Evolutionary conservation across 2,797 vertebrate species (phyloP).

Genomic region (Eospalax fontanierii): DNA sequence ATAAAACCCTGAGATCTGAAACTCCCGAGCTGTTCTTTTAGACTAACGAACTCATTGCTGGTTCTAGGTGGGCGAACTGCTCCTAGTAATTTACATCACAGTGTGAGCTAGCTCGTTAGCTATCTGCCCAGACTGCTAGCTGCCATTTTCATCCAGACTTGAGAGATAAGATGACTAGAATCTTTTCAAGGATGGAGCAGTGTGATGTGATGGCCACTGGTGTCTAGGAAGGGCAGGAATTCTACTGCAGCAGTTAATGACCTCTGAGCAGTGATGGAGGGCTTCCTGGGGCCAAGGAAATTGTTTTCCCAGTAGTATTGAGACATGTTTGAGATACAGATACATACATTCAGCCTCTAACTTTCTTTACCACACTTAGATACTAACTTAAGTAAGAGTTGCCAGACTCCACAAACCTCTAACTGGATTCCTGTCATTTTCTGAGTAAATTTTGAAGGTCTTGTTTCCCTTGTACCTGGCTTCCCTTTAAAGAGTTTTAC

Average conservation of each 20-base stretch:
- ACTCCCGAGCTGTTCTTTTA: not conserved
- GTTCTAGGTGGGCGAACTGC: not conserved
- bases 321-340: slow-evolving; percentile 14
- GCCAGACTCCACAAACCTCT: not conserved
- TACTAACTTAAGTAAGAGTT: not conserved
- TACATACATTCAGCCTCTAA: not conserved
- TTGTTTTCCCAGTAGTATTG: not conserved
- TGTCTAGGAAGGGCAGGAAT: not conserved
- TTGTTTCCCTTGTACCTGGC: not conserved
- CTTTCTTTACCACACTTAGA: not conserved
- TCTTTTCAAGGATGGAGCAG: slow-evolving; percentile 25
- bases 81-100: slow-evolving; percentile 27
- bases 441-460: not conserved
- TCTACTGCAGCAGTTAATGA: not conserved
- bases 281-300: not conserved
- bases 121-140: not conserved
- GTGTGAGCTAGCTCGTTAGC: slow-evolving; percentile 39
- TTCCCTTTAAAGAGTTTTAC: not conserved
- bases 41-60: slow-evolving; percentile 26
- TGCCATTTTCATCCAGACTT: slow-evolving; percentile 16
- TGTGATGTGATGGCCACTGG: not conserved
- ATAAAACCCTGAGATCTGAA: not conserved
- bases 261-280: not conserved
- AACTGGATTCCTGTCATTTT: not conserved
- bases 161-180: not conserved